Conservation (phyloP, 2,797 vertebrate species). For the Glossophaga mutica region DNA sequence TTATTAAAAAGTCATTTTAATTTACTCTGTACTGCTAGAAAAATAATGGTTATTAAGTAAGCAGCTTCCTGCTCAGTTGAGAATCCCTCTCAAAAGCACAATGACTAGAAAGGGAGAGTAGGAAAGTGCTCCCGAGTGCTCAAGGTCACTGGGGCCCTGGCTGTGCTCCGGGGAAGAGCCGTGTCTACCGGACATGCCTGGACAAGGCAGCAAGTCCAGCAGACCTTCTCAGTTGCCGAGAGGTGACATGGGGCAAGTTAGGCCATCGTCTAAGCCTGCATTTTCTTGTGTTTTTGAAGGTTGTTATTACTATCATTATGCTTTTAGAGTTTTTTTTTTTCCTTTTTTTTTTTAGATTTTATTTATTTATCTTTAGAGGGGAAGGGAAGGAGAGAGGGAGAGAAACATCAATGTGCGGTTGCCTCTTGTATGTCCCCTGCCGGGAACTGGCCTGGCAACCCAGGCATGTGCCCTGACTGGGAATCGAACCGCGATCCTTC, state of each 20-base stretch:
- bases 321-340: background rate
- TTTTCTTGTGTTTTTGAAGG: background rate
- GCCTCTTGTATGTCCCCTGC: too few relatives aligned
- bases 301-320: background rate
- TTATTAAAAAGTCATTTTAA: constrained; percentile 72
- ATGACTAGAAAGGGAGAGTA: background rate
- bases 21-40: constrained; percentile 30
- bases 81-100: background rate
- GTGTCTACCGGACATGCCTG: accelerated
- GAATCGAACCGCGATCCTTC: too few relatives aligned
- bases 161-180: accelerated
- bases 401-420: too few relatives aligned
- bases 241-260: too few relatives aligned
- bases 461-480: too few relatives aligned
- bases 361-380: too few relatives aligned
- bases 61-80: background rate
- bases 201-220: background rate
- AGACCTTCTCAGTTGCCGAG: accelerated
- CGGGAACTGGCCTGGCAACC: too few relatives aligned
- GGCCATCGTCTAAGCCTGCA: accelerated
- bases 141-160: accelerated
- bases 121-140: accelerated
- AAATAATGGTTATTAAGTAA: constrained; percentile 59
- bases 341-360: too few relatives aligned
- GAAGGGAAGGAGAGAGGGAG: too few relatives aligned